Base-by-base conservation (phyloP, 53 echinoderm and acorn worm genomes). In the Luidia sarsii region DNA sequence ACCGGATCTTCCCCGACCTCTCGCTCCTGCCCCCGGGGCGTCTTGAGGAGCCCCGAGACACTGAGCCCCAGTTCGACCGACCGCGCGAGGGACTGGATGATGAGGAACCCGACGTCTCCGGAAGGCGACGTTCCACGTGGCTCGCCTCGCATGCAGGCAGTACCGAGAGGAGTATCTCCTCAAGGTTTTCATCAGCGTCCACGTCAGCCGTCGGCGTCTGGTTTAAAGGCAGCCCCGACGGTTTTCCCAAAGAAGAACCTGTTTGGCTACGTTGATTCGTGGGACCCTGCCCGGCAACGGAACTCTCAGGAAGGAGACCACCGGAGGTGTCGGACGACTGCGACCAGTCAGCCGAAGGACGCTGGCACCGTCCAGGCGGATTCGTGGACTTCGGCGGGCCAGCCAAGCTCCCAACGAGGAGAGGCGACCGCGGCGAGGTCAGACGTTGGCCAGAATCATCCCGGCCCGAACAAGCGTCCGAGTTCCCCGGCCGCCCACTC, bases 21-120 rank as follows among this genome's bases (percentile, higher is more conserved):
- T 51, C 82, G 74, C 46, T 90, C 85, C 8, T 86, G 88, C 65
- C 91, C 93, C 48, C 67, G 65, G 29, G 86, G 30, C 33, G 0
- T 48, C 48, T 55, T 57, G 16, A 39, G 14, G 1, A 39, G 1
- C 1, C 64, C 55, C 36, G 18, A 25, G 48, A 36, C 35, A n/a
- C 48, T 13, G 24, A 39, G 45, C 59, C 61, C 68, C 23, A 80
- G 38, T 11, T 56, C 56, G 25, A 0, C 48, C 25, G 8, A 2
- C 4, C 63, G 45, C 43, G 57, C 28, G 24, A 16, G 15, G n/a
- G 56, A 74, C 3, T 2, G 57, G 43, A 57, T n/a, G n/a, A n/a
- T 57, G 57, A 74, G 43, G 34, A 82, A 74, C 74, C 82, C 82
- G 15, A 31, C 57, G 20, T n/a, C n/a, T n/a, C n/a, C 45, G 32